phyloP scores from a whole-genome alignment of 2,797 vertebrate species.

The Peromyscus attwateri region DNA sequence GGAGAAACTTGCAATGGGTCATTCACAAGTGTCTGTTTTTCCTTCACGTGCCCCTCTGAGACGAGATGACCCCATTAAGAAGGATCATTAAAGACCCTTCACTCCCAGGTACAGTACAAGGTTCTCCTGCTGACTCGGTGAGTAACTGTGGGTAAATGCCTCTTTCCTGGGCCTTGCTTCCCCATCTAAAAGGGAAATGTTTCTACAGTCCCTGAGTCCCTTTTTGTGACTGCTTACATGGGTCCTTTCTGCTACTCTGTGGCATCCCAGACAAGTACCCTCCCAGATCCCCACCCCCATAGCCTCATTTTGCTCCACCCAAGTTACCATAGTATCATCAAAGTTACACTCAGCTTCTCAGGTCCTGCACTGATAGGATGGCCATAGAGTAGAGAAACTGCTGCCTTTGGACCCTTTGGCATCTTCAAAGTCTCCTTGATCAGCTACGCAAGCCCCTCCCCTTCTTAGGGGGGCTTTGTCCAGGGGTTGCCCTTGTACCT shows the following conservation, averaged over 20 bases:
- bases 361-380: constrained; percentile 30
- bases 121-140: background rate
- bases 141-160: constrained; percentile 2
- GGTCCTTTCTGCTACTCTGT: constrained; percentile 53
- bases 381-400: constrained; percentile 62
- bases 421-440: constrained; percentile 71
- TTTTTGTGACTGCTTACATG: constrained; percentile 53
- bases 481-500: constrained; percentile 73
- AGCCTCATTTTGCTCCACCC: constrained; percentile 57
- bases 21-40: constrained; percentile 37
- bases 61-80: background rate
- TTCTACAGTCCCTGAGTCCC: background rate
- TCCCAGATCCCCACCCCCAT: constrained; percentile 15
- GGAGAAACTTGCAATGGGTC: constrained; percentile 4
- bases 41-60: constrained; percentile 33
- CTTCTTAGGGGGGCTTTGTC: constrained; percentile 55
- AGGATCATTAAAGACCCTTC: background rate
- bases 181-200: constrained; percentile 48
- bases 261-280: constrained; percentile 15
- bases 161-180: constrained; percentile 55
- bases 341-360: constrained; percentile 69
- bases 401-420: constrained; percentile 57
- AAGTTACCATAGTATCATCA: constrained; percentile 62
- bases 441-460: constrained; percentile 52
- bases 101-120: background rate